Percentiles rank a stretch among this genome's conserved stretches.
Evolutionary conservation across 2,888 invertebrate species (phyloP).

Genomic region (Bursaphelenchus okinawaensis): DNA sequence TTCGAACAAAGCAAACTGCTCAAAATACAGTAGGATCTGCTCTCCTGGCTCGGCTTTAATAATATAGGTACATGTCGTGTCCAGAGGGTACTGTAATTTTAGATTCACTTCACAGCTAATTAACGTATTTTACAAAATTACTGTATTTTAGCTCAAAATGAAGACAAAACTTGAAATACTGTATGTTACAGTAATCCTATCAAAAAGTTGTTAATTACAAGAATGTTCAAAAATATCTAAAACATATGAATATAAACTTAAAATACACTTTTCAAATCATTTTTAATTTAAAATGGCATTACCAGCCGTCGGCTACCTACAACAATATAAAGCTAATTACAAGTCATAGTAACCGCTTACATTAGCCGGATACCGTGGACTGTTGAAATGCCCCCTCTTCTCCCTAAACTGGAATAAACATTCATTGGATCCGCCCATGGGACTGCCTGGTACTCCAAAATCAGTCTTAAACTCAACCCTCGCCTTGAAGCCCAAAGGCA

Average conservation of each 20-base stretch:
- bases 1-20: slow-evolving; percentile 48
- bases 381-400: slow-evolving; percentile 60
- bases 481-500: slow-evolving; percentile 59
- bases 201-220: no score
- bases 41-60: slow-evolving; percentile 57
- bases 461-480: slow-evolving; percentile 60
- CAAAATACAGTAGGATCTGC: slow-evolving; percentile 53
- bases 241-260: no score
- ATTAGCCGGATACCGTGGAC: slow-evolving; percentile 58
- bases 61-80: slow-evolving; percentile 60
- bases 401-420: slow-evolving; percentile 59
- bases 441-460: slow-evolving; percentile 60
- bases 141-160: no score
- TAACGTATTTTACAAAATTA: background rate
- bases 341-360: slow-evolving; percentile 28
- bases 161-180: no score
- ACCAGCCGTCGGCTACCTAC: no score
- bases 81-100: slow-evolving; percentile 59
- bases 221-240: no score
- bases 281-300: background rate
- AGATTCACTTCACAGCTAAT: no score
- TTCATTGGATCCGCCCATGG: slow-evolving; percentile 59
- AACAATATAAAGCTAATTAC: no score
- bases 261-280: no score
- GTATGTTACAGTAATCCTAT: no score